Conservation (phyloP, 2,113 vertebrate genomes). For the Riparia riparia region DNA sequence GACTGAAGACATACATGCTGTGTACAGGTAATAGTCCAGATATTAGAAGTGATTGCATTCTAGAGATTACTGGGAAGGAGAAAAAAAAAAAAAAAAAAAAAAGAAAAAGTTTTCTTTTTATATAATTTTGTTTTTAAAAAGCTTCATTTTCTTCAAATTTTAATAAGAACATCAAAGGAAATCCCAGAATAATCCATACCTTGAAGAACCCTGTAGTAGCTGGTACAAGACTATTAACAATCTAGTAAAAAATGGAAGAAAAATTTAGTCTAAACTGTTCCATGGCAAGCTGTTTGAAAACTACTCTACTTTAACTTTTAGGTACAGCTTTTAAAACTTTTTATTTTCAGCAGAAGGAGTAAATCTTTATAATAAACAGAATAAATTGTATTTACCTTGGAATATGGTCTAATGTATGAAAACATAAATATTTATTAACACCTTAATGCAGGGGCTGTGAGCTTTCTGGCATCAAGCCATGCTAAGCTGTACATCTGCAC, state of each 20-base stretch:
- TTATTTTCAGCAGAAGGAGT: background rate
- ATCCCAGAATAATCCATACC: background rate
- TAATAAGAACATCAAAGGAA: conserved; percentile 4
- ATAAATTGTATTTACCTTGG: conserved; percentile 31
- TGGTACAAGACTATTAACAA: background rate
- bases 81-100: too few relatives aligned
- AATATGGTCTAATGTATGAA: conserved; percentile 10
- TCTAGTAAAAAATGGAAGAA: background rate
- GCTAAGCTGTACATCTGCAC: conserved; percentile 24
- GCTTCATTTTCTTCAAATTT: background rate
- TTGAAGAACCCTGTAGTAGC: background rate
- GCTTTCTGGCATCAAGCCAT: conserved; percentile 3
- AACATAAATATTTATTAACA: conserved; percentile 69
- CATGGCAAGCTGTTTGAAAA: background rate
- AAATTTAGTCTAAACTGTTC: background rate
- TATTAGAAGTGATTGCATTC: background rate
- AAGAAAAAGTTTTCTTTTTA: background rate
- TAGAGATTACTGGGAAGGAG: background rate
- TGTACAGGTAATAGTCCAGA: background rate
- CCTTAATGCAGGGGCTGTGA: background rate
- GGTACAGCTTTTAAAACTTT: background rate
- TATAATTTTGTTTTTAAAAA: background rate
- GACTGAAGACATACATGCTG: background rate
- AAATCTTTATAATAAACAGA: background rate
- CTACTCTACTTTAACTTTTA: background rate